phyloP scores from a whole-genome alignment of 2,888 invertebrate genomes.

The Netelia fuscicornis region DNA sequence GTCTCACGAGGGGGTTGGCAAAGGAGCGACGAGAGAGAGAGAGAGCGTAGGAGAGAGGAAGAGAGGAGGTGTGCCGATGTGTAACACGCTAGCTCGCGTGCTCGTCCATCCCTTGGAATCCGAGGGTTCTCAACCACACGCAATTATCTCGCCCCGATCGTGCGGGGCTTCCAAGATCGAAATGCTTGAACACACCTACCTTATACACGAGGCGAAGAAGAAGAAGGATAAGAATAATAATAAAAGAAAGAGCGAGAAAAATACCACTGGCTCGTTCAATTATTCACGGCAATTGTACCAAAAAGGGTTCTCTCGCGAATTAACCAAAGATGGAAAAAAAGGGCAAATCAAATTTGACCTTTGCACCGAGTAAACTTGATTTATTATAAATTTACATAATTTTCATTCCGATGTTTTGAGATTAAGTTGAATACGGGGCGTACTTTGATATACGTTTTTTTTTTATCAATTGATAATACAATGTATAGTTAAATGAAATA shows the following conservation, averaged over 20 bases:
- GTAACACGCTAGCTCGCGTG: constrained; percentile 83
- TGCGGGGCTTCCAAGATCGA: constrained; percentile 39
- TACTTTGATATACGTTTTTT: no score
- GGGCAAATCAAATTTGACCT: background rate
- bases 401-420: no score
- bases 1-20: constrained; percentile 77
- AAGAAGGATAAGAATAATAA: constrained; percentile 2
- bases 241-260: background rate
- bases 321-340: background rate
- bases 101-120: constrained; percentile 81
- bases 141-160: constrained; percentile 61
- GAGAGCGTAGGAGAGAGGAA: constrained; percentile 66
- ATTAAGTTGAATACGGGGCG: no score
- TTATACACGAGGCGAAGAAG: constrained; percentile 18
- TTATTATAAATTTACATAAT: background rate
- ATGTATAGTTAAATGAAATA: no score
- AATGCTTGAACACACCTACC: constrained; percentile 38
- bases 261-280: background rate
- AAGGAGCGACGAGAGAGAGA: constrained; percentile 69
- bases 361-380: background rate
- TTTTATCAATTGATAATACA: no score
- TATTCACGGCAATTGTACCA: constrained; percentile 10
- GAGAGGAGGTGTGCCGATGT: constrained; percentile 70
- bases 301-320: constrained; percentile 14
- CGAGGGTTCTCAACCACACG: constrained; percentile 79